Evolutionary conservation across 2,797 vertebrate genomes (phyloP).

Genomic region (Muraenolepis orangiensis): DNA sequence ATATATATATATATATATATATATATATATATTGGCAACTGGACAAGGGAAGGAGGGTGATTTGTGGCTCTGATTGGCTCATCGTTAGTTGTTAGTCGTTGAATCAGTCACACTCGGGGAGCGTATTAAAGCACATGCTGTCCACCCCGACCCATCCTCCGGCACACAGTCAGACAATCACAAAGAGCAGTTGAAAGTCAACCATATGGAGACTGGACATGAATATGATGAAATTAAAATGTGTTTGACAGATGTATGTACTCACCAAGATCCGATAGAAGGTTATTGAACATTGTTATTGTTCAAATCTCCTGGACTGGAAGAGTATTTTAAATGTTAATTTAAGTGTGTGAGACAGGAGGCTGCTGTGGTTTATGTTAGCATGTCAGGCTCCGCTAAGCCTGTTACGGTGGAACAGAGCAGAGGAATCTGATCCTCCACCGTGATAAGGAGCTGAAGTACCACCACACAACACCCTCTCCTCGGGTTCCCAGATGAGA

Average conservation of each 20-base stretch:
- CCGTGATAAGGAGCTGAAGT: neutral
- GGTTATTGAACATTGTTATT: neutral
- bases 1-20: too few relatives aligned
- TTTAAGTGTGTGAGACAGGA: slow-evolving; percentile 14
- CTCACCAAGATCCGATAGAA: neutral
- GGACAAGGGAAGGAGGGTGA: too few relatives aligned
- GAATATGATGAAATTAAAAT: too few relatives aligned
- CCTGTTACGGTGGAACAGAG: slow-evolving; percentile 31
- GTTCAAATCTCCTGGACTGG: slow-evolving; percentile 4
- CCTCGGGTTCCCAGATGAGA: neutral
- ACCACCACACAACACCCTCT: neutral
- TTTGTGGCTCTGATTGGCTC: too few relatives aligned
- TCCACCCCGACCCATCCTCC: too few relatives aligned
- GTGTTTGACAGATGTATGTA: too few relatives aligned
- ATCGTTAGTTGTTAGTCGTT: too few relatives aligned
- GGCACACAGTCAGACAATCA: too few relatives aligned
- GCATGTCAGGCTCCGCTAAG: slow-evolving; percentile 49
- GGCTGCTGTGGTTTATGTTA: slow-evolving; percentile 44
- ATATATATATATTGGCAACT: neutral
- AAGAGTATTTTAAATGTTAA: slow-evolving; percentile 15
- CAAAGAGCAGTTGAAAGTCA: too few relatives aligned
- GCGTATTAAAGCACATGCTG: too few relatives aligned
- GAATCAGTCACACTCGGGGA: too few relatives aligned
- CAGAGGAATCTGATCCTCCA: slow-evolving; percentile 6
- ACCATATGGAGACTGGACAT: too few relatives aligned